Conservation (phyloP, 2,888 invertebrate species). For the Orthosia incerta region DNA sequence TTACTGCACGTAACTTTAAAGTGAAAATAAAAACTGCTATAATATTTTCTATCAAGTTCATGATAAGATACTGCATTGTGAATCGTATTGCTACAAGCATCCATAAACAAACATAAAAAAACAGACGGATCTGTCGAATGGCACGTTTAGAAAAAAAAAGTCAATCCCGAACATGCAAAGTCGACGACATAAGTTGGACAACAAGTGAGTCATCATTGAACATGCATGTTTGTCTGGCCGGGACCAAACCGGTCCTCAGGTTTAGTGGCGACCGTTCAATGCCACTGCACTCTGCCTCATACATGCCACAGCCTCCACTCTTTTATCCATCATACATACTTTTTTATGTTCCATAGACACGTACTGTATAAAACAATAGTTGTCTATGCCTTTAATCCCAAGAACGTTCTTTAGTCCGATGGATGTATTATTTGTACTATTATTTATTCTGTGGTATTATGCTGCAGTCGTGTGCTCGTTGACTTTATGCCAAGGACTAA, state of each 20-base stretch:
- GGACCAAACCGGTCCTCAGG: constrained; percentile 72
- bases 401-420: constrained; percentile 11
- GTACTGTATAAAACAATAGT: constrained; percentile 10
- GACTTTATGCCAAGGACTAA: constrained; percentile 12
- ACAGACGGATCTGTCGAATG: background rate
- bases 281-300: constrained; percentile 66
- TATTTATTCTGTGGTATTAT: too few relatives aligned
- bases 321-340: constrained; percentile 21
- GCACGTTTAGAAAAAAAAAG: constrained; percentile 19
- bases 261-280: constrained; percentile 70
- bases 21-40: background rate
- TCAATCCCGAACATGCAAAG: constrained; percentile 27
- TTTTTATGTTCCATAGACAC: constrained; percentile 20
- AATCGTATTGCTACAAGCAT: background rate
- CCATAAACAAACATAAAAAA: background rate
- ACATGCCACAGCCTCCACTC: constrained; percentile 34
- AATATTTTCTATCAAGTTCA: constrained; percentile 19
- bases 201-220: constrained; percentile 71
- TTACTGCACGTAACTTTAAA: constrained; percentile 6
- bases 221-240: constrained; percentile 64
- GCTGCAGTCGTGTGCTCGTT: background rate
- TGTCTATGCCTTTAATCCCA: constrained; percentile 15
- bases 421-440: too few relatives aligned
- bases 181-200: constrained; percentile 18
- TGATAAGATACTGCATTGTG: constrained; percentile 7